Conservation (phyloP, 1,140 invertebrate species). For the Drosophila subpulchrella region DNA sequence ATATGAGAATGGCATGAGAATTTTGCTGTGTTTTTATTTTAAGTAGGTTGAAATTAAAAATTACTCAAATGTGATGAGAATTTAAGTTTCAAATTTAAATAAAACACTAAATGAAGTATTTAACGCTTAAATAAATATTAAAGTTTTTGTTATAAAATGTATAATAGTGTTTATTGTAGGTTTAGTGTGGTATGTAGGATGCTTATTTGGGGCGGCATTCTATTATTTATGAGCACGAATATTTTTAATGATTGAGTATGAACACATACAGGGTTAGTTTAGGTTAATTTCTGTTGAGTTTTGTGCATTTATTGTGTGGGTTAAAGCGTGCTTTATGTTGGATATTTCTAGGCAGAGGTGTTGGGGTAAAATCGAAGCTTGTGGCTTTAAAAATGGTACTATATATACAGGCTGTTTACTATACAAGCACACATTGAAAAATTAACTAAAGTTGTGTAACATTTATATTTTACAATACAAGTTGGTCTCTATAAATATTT, state of each 20-base stretch:
- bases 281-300: slow-evolving; percentile 2
- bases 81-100: slow-evolving; percentile 19
- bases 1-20: slow-evolving; percentile 73
- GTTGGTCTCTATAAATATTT: not conserved
- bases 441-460: slow-evolving; percentile 3
- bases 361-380: slow-evolving; percentile 26
- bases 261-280: slow-evolving; percentile 24
- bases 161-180: slow-evolving; percentile 10
- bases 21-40: slow-evolving; percentile 62
- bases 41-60: slow-evolving; percentile 14
- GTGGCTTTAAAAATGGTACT: slow-evolving; percentile 1
- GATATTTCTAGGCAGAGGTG: slow-evolving; percentile 17
- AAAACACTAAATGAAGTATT: not conserved
- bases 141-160: not conserved
- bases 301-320: slow-evolving; percentile 33
- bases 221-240: slow-evolving; percentile 2
- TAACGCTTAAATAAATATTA: not conserved
- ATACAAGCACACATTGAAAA: slow-evolving; percentile 24
- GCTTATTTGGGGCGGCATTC: not conserved
- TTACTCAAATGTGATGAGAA: slow-evolving; percentile 28
- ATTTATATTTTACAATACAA: slow-evolving; percentile 22
- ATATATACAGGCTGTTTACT: slow-evolving; percentile 33
- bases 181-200: slow-evolving; percentile 1
- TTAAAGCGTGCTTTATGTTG: slow-evolving; percentile 36
- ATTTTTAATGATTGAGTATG: slow-evolving; percentile 28